Evolutionary conservation across 1,140 invertebrate species (phyloP).

Genomic region (Heliothis subflexa): DNA sequence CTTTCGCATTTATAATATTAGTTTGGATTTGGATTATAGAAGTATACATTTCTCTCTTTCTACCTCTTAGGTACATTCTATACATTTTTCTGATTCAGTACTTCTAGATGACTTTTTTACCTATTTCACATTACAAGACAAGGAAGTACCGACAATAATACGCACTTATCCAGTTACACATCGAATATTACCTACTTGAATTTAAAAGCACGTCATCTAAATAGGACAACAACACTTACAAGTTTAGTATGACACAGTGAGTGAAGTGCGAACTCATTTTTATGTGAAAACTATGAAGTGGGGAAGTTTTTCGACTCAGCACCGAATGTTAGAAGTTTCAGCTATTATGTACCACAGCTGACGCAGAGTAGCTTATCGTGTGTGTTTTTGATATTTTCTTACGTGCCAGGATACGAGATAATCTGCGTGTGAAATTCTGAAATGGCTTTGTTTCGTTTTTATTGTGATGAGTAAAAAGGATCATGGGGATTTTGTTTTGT

Average conservation of each 20-base stretch:
- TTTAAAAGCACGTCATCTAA: neutral
- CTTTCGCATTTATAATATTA: no score
- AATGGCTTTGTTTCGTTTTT: no score
- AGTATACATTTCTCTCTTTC: no score
- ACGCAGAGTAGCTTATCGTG: neutral
- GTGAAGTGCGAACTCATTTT: constrained; percentile 18
- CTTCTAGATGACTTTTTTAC: no score
- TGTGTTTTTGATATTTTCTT: neutral
- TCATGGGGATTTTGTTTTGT: no score
- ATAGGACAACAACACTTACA: constrained; percentile 7
- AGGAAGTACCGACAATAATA: no score
- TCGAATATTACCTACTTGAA: neutral
- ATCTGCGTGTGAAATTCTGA: neutral
- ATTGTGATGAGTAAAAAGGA: no score
- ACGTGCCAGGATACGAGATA: neutral
- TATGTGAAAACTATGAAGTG: constrained; percentile 39
- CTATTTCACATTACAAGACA: no score
- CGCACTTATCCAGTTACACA: no score
- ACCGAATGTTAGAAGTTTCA: constrained; percentile 8
- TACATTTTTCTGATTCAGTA: no score
- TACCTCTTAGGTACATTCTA: no score
- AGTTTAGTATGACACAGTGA: constrained; percentile 5
- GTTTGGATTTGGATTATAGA: no score
- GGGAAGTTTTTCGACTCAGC: constrained; percentile 19
- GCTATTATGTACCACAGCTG: neutral